Conservation (phyloP, 2,797 vertebrate genomes). For the Clarias platycephalus region DNA sequence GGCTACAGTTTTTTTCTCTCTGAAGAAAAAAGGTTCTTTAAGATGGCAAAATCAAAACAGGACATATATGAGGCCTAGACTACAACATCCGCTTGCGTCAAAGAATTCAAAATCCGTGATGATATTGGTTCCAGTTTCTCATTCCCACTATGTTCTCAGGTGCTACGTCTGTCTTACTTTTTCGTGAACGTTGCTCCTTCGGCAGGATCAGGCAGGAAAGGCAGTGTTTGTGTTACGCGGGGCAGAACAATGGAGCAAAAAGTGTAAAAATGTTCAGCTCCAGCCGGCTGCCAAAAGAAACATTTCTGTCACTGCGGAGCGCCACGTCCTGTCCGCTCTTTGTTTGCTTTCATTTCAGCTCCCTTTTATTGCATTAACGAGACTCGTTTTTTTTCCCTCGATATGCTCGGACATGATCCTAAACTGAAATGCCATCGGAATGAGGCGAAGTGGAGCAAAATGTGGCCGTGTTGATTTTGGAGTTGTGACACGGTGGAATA, state of each 20-base stretch:
- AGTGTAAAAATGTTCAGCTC: conserved; percentile 41
- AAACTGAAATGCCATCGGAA: conserved; percentile 36
- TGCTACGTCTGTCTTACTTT: neutral
- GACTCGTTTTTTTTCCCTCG: neutral
- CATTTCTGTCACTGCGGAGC: conserved; percentile 50
- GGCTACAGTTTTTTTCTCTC: neutral
- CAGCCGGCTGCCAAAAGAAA: conserved; percentile 54
- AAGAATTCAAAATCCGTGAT: neutral
- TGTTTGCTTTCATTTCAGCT: conserved; percentile 35
- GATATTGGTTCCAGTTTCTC: neutral
- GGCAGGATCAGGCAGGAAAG: conserved; percentile 47
- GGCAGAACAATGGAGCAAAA: conserved; percentile 54
- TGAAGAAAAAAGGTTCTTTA: neutral
- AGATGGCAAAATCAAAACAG: neutral
- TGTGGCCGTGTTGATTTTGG: conserved; percentile 24
- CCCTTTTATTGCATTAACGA: conserved; percentile 32
- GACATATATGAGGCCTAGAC: neutral
- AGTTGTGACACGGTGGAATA: conserved; percentile 20
- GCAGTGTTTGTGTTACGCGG: conserved; percentile 50
- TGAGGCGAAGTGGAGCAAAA: conserved; percentile 22
- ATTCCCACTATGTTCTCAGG: conserved; percentile 5
- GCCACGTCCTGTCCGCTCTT: conserved; percentile 38
- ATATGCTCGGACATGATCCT: neutral
- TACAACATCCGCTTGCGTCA: neutral
- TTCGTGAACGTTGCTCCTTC: conserved; percentile 34